These are phyloP conservation scores for Aethes cnicana DNA, from an alignment of 2,888 invertebrate species.

Conservation along the genomic window DNA sequence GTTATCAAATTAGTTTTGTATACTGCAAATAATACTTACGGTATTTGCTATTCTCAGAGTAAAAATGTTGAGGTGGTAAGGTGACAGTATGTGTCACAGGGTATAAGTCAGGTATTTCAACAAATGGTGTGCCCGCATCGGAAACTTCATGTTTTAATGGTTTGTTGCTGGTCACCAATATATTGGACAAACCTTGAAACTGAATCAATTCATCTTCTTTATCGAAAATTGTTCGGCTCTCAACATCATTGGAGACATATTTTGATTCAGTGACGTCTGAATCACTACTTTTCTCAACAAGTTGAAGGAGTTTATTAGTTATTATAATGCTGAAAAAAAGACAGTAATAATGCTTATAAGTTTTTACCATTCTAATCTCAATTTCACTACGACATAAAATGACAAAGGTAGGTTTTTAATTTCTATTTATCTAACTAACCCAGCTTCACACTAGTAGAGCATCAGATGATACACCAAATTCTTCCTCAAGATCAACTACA, in stretches of 20 bases:
- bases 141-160: conserved; percentile 81
- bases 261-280: conserved; percentile 78
- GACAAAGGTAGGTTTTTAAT: background rate
- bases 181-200: conserved; percentile 85
- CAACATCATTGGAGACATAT: conserved; percentile 82
- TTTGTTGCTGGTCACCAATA: conserved; percentile 84
- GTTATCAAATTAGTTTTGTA: too few relatives aligned
- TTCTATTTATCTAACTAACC: background rate
- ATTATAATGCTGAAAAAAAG: conserved; percentile 84
- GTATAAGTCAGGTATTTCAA: conserved; percentile 86
- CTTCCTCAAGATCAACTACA: too few relatives aligned
- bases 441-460: too few relatives aligned
- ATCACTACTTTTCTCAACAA: conserved; percentile 85
- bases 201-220: conserved; percentile 84
- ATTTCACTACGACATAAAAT: too few relatives aligned
- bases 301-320: conserved; percentile 84
- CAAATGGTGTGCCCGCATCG: conserved; percentile 73
- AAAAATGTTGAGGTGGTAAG: conserved; percentile 84
- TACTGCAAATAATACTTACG: too few relatives aligned
- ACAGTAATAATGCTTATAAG: conserved; percentile 14
- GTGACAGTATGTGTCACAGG: conserved; percentile 89
- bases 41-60: conserved; percentile 83
- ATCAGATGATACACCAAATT: too few relatives aligned
- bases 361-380: too few relatives aligned
- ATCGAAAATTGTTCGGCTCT: conserved; percentile 81